Evolutionary conservation across 2,113 vertebrate genomes (phyloP), one percentile per base, ranked within the genome.

Genomic region (Piprites chloris): DNA sequence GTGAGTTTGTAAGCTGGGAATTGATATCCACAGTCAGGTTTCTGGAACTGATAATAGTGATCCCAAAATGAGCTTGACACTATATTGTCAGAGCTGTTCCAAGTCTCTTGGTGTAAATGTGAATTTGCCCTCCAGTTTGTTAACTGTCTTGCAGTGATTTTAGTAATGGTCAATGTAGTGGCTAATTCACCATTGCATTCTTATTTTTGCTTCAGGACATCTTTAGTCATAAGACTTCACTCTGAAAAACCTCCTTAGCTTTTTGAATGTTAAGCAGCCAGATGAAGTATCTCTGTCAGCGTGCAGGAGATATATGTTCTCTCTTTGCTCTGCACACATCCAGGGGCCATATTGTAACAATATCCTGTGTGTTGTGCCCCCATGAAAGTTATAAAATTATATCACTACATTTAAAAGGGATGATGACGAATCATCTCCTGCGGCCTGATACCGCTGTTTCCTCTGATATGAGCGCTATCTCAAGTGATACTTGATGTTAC

Each of bases 81-180:
- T 14, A 5, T 44, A 14, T 79, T 75, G 66, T 90, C 67, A 89
- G 78, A 91, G 67, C 46, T 91, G 23, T 91, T 96, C 71, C 50
- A 76, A 74, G 35, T 47, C 30, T 77, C 32, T 55, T 67, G 63
- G 53, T 85, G 55, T 79, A 94, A 87, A 90, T 50, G 46, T 76
- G 91, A 76, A 83, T 95, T 91, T 91, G 68, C 89, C 91, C 59
- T 93, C 58, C 53, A 89, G 84, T 90, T 93, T 81, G 12, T 71
- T 91, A 87, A 66, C 91, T 90, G 42, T 73, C 75, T 91, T 80
- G 72, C 11, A 93, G 87, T 55, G 73, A 73, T 85, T 96, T 96
- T 96, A 96, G 74, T 87, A 85, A 96, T 93, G 89, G 90, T 77
- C 87, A 93, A 94, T 94, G 90, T 94, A 95, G 87, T 90, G 75